Base-by-base conservation (phyloP, 2,888 invertebrate genomes). In the Cryptus armator region DNA sequence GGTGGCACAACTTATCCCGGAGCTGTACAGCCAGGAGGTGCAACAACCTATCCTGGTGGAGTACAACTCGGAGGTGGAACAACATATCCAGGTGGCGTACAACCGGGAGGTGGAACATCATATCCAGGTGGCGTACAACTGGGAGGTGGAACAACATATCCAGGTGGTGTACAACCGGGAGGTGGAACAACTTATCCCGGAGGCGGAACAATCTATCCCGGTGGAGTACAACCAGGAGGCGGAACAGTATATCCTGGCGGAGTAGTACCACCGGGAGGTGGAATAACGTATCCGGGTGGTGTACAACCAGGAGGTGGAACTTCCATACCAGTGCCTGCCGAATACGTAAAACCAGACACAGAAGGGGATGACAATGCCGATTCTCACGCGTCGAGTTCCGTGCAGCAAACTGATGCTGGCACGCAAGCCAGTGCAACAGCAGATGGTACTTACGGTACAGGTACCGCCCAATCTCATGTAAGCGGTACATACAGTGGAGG, bases 401-500 rank as follows among this genome's bases (percentile, higher is more conserved):
- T 97, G 1, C 92, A 92, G 43, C 95, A 94, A 89, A 94, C 94
- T 78, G 91, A 93, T 10, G 95, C 95, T 86, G 97, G 96, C 82
- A 97, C 97, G 0, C 95, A 96, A 88, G 97, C 97, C 0, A 95
- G 95, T 85, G 97, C 97, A 2, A 95, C 96, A 77, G 96, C 98
- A 14, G 96, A 97, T 93, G 98, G 98, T 14, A 96, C 95, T 87
- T 97, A 96, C 90, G 96, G 96, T 43, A 96, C 96, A 84, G 97
- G 97, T 10, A 96, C 96, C 2, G 96, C 98, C 0, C 97, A 97
- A 93, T 97, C 98, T 0, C 97, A 97, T 94, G 97, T 98, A 0
- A 96, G 96, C 74, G 98, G 98, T 37, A 96, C 96, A 0, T 97
- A 98, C 90, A 95, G 96, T 0, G 97, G 97, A 1, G 95, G 96